phyloP scores from a whole-genome alignment of 2,888 invertebrate species.

The Pseudoips prasinana region DNA sequence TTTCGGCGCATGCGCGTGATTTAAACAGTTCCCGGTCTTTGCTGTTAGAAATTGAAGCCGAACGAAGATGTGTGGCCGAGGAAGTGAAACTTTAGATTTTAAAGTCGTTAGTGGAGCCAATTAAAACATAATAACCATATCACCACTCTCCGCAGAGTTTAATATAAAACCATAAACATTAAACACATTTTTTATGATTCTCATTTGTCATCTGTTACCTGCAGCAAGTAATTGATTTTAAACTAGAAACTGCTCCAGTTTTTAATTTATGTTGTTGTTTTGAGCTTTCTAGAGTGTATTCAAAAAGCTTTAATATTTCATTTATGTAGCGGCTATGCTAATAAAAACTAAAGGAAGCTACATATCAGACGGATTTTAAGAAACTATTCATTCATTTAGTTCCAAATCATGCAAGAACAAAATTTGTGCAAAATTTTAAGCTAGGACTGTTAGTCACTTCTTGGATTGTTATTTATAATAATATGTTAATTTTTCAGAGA shows the following conservation, averaged over 20 bases:
- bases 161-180: constrained; percentile 14
- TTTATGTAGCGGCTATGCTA: constrained; percentile 18
- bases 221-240: constrained; percentile 32
- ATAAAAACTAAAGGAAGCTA: constrained; percentile 28
- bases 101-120: constrained; percentile 43
- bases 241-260: constrained; percentile 17
- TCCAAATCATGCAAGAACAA: too few species aligned
- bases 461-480: constrained; percentile 21
- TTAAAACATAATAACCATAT: constrained; percentile 45
- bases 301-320: constrained; percentile 19
- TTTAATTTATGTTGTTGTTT: constrained; percentile 17
- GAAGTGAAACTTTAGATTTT: constrained; percentile 41
- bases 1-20: constrained; percentile 71
- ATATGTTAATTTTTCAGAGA: too few species aligned
- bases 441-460: too few species aligned
- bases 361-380: constrained; percentile 21
- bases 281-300: constrained; percentile 22
- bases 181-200: constrained; percentile 16
- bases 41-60: constrained; percentile 48
- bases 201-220: constrained; percentile 23
- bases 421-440: constrained; percentile 22
- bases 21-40: constrained; percentile 63
- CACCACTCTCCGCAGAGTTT: too few species aligned
- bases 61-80: constrained; percentile 46
- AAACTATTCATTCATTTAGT: constrained; percentile 18